Base-by-base conservation (phyloP, 2,888 invertebrate genomes). In the Ligdia adustata region DNA sequence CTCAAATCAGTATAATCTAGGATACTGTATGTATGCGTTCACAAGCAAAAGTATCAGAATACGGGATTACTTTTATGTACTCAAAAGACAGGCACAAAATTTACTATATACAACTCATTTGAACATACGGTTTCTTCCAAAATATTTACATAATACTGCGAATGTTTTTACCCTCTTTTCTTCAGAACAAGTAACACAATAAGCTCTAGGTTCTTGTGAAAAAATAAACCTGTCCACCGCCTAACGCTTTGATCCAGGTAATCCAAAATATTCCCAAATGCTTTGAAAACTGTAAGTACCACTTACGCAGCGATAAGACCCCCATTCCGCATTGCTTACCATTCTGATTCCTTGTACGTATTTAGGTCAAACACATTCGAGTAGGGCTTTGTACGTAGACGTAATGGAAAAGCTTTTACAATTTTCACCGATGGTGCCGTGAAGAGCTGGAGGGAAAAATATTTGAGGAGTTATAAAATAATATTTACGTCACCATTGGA, bases 361-460 rank as follows among this genome's bases (percentile, higher is more conserved):
- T 48, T 42, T 48, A 16, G 48, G 48, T 48, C 48, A 48, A 48
- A 42, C 15, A 48, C 42, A 38, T 39, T 48, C 37, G 28, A 48
- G 48, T 42, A 42, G 32, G 48, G 22, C 42, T 42, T 48, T 48
- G 37, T 42, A 42, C 42, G 32, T 42, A 48, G 14, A 14, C 31
- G 41, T 42, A 42, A 42, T 42, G 48, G 42, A 48, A 48, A 50
- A 45, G 40, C 44, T 45, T 40, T 50, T 48, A 42, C 37, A 38
- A 48, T 42, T 47, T 38, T 27, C 22, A 27, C 32, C 15, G 41
- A 48, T 28, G 29, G 24, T 18, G 34, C 27, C 16, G 20, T 24
- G 24, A 14, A n/a, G 11, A 38, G 20, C 9, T 11, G 16, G 14
- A 9, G 12, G 12, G 12, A 13, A 3, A 32, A 42, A 28, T 32